Percentiles rank a stretch among this genome's conserved stretches.
Evolutionary conservation across 2,113 vertebrate species (phyloP).

Genomic region (Larimichthys polyactis): DNA sequence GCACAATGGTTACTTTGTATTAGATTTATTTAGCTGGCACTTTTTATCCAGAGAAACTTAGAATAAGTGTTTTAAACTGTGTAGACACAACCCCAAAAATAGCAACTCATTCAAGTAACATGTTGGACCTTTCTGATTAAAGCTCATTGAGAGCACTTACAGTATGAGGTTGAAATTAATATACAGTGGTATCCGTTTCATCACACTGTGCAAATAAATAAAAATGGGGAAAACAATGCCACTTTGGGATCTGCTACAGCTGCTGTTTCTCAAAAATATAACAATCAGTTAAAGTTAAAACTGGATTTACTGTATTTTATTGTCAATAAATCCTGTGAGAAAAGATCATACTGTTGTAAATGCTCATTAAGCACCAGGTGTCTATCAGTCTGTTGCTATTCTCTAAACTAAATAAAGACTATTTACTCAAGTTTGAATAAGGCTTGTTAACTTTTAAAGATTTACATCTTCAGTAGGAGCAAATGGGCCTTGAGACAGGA

Average conservation of each 20-base stretch:
- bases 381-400: neutral
- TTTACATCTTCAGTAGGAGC: neutral
- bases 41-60: neutral
- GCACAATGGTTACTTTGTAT: slow-evolving; percentile 27
- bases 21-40: neutral
- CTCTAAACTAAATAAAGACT: too few relatives aligned
- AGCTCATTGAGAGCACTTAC: too few relatives aligned
- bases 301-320: neutral
- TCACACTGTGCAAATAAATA: too few relatives aligned
- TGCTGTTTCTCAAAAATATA: too few relatives aligned
- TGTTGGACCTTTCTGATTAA: neutral
- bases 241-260: neutral
- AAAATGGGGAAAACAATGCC: neutral
- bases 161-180: too few relatives aligned
- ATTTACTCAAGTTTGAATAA: neutral
- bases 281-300: neutral
- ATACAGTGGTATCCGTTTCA: too few relatives aligned
- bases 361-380: neutral
- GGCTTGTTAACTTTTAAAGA: neutral
- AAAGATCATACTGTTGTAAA: neutral
- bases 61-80: neutral
- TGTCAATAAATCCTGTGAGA: too few relatives aligned
- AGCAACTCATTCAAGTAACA: too few relatives aligned
- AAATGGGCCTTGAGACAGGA: neutral
- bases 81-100: neutral